A percentile compares a stretch with the other conserved stretches of the same genome.
Conservation (phyloP, 1,140 invertebrate genomes). For the Drosophila serrata region DNA sequence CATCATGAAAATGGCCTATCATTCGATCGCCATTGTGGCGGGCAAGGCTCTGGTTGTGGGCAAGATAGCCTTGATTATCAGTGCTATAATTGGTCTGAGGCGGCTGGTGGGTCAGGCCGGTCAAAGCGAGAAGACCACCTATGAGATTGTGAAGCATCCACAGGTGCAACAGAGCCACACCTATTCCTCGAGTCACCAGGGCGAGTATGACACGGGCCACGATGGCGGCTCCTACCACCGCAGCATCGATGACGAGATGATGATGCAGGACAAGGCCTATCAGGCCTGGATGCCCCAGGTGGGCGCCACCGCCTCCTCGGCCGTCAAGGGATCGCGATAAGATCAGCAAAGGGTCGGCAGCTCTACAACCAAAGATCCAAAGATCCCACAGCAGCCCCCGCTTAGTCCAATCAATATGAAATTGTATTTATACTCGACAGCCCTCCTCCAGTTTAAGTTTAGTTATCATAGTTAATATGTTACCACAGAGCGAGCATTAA, state of each 20-base stretch:
- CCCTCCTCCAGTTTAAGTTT: constrained; percentile 67
- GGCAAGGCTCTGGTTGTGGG: constrained; percentile 89
- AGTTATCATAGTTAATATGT: constrained; percentile 68
- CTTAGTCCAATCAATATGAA: constrained; percentile 68
- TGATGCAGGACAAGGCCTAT: constrained; percentile 87
- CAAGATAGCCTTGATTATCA: constrained; percentile 90
- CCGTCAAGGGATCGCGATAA: constrained; percentile 61
- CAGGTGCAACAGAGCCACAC: constrained; percentile 91
- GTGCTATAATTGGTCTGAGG: constrained; percentile 91
- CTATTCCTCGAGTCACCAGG: constrained; percentile 90
- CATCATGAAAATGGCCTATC: constrained; percentile 90
- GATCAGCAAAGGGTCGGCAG: not conserved
- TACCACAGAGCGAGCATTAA: constrained; percentile 60
- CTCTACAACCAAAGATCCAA: constrained; percentile 67
- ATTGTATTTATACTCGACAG: constrained; percentile 74
- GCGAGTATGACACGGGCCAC: constrained; percentile 88
- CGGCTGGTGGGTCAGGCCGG: constrained; percentile 89
- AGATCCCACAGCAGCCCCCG: constrained; percentile 21
- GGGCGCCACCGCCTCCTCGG: constrained; percentile 15
- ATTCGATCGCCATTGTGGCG: constrained; percentile 90
- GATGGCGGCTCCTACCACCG: constrained; percentile 87
- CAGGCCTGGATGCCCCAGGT: constrained; percentile 85
- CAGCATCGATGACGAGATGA: constrained; percentile 87
- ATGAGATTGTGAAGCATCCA: constrained; percentile 94
- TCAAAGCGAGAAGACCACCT: constrained; percentile 90